Evolutionary conservation across 2,797 vertebrate genomes (phyloP).

Genomic region (Platyrinchus mystaceus): DNA sequence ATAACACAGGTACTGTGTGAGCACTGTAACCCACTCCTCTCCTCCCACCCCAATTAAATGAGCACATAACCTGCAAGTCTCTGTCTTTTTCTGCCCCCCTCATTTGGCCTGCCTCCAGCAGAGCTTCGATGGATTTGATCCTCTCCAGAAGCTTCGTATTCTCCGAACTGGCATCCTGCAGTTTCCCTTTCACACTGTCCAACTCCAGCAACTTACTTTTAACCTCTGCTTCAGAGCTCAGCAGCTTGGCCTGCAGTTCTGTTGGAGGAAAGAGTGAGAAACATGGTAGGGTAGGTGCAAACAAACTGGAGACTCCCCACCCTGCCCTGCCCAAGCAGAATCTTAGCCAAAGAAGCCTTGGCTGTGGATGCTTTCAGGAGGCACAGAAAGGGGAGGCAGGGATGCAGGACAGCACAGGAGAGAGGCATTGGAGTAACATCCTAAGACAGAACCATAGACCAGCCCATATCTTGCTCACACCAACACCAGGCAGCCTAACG

Average conservation of each 20-base stretch:
- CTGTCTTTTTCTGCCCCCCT: constrained; percentile 70
- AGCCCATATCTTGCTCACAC: neutral
- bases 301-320: neutral
- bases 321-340: neutral
- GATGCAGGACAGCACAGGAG: neutral
- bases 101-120: constrained; percentile 85
- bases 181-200: constrained; percentile 76
- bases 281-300: neutral
- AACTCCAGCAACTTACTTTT: constrained; percentile 79
- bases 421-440: neutral
- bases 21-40: neutral
- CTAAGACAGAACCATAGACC: fast-evolving
- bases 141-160: constrained; percentile 83
- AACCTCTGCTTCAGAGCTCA: constrained; percentile 79
- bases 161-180: constrained; percentile 78
- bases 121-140: constrained; percentile 82
- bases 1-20: neutral
- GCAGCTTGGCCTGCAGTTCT: constrained; percentile 83
- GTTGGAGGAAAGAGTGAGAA: neutral
- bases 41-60: neutral
- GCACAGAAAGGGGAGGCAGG: neutral
- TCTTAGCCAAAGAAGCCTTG: neutral
- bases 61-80: constrained; percentile 61
- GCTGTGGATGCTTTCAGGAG: neutral
- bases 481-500: neutral